Conservation (phyloP, 2,888 invertebrate genomes). For the Campopleginae sp. region DNA sequence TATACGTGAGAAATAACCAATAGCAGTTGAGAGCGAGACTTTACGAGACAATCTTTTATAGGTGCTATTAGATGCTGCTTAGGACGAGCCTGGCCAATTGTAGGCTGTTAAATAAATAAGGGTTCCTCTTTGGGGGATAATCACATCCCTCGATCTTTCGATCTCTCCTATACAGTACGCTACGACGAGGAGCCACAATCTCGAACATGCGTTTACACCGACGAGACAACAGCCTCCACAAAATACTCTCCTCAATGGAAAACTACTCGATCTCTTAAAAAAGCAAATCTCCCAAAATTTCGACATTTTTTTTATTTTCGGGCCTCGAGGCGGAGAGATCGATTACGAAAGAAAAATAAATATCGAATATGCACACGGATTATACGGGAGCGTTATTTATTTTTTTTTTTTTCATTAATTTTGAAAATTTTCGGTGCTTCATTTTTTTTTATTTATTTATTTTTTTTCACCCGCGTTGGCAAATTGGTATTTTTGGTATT, state of each 20-base stretch:
- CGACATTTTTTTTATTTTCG: neutral
- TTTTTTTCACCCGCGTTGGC: too few species aligned
- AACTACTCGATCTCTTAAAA: slow-evolving; percentile 40
- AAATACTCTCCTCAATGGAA: neutral
- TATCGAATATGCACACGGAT: neutral
- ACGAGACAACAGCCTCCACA: too few species aligned
- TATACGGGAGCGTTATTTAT: neutral
- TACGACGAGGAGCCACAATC: neutral
- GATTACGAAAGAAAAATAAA: neutral
- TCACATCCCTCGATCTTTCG: slow-evolving; percentile 63
- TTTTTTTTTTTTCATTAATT: too few species aligned
- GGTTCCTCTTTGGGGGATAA: slow-evolving; percentile 72
- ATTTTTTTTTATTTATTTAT: too few species aligned
- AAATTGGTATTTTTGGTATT: too few species aligned
- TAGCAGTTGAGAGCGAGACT: slow-evolving; percentile 69
- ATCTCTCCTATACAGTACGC: too few species aligned
- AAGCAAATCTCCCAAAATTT: slow-evolving; percentile 19
- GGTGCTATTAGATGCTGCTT: slow-evolving; percentile 84
- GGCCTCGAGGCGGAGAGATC: neutral
- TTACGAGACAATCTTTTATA: slow-evolving; percentile 79
- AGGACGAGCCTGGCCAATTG: slow-evolving; percentile 81
- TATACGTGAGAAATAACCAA: slow-evolving; percentile 54
- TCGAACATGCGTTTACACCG: neutral
- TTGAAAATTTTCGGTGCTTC: too few species aligned
- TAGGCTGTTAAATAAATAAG: slow-evolving; percentile 84